Evolutionary conservation across 2,888 invertebrate genomes (phyloP).

Genomic region (Epinotia brunnichana): DNA sequence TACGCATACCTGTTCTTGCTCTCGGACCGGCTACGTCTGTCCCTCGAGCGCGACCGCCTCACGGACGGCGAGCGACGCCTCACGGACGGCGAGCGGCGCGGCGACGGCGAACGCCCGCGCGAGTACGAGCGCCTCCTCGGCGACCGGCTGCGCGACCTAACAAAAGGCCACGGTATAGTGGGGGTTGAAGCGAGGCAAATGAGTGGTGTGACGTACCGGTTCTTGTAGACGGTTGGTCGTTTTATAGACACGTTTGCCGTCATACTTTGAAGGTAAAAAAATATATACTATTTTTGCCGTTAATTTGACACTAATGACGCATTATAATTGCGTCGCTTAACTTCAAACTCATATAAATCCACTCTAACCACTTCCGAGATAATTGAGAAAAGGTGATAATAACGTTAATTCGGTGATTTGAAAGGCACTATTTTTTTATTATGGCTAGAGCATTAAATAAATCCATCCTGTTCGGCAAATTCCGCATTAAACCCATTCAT

Average conservation of each 20-base stretch:
- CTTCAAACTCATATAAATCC: no score
- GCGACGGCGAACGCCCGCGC: conserved; percentile 74
- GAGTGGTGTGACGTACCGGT: conserved; percentile 10
- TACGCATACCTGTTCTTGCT: conserved; percentile 74
- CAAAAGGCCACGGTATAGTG: conserved; percentile 62
- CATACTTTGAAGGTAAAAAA: not conserved
- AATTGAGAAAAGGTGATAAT: no score
- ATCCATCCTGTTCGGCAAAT: no score
- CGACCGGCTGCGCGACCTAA: conserved; percentile 80
- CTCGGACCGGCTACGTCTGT: conserved; percentile 76
- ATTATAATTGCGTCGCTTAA: no score
- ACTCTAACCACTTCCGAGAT: no score
- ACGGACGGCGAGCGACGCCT: conserved; percentile 75
- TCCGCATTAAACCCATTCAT: no score
- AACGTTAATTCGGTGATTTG: no score
- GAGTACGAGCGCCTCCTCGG: conserved; percentile 78
- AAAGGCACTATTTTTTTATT: no score
- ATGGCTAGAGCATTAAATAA: no score
- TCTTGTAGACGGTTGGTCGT: not conserved
- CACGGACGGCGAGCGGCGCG: conserved; percentile 75
- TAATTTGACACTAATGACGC: no score
- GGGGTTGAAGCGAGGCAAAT: conserved; percentile 57
- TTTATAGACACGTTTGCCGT: not conserved
- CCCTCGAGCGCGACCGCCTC: conserved; percentile 74
- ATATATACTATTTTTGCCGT: no score